Percentiles rank a stretch among this genome's conserved stretches.
Evolutionary conservation across 1,140 invertebrate species (phyloP).

Genomic region (Rhynchophorus ferrugineus): DNA sequence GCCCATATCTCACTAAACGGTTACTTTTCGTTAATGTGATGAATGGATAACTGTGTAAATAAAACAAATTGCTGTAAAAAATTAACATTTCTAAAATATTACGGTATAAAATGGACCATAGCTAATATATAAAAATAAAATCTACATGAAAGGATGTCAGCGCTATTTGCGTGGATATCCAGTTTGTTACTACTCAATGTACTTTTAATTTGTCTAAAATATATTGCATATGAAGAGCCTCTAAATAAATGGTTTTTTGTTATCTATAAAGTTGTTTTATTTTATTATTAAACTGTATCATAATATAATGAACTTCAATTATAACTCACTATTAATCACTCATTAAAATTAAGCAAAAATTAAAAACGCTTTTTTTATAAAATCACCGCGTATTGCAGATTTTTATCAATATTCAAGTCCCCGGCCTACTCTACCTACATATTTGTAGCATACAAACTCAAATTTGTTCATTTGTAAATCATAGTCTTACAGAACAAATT

Average conservation of each 20-base stretch:
- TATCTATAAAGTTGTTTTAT: constrained; percentile 3
- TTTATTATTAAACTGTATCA: neutral
- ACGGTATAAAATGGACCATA: constrained; percentile 21
- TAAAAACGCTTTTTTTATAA: too few relatives aligned
- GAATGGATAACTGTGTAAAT: constrained; percentile 9
- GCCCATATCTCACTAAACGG: neutral
- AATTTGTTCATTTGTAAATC: too few relatives aligned
- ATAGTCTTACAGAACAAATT: too few relatives aligned
- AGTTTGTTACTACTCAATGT: constrained; percentile 17
- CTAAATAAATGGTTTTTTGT: constrained; percentile 23
- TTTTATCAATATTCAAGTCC: too few relatives aligned
- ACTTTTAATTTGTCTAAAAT: constrained; percentile 20
- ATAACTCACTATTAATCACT: too few relatives aligned
- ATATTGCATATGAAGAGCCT: constrained; percentile 20
- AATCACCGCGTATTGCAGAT: too few relatives aligned
- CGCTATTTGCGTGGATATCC: neutral
- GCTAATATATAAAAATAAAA: constrained; percentile 8
- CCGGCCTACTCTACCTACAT: too few relatives aligned
- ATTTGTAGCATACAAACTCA: too few relatives aligned
- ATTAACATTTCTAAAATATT: constrained; percentile 15
- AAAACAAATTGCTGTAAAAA: constrained; percentile 19
- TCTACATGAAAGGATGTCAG: neutral
- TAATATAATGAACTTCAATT: too few relatives aligned
- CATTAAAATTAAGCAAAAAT: too few relatives aligned
- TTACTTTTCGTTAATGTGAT: neutral